Evolutionary conservation across 2,113 vertebrate genomes (phyloP), one percentile per base, ranked within the genome.

Genomic region (Platanista minor): DNA sequence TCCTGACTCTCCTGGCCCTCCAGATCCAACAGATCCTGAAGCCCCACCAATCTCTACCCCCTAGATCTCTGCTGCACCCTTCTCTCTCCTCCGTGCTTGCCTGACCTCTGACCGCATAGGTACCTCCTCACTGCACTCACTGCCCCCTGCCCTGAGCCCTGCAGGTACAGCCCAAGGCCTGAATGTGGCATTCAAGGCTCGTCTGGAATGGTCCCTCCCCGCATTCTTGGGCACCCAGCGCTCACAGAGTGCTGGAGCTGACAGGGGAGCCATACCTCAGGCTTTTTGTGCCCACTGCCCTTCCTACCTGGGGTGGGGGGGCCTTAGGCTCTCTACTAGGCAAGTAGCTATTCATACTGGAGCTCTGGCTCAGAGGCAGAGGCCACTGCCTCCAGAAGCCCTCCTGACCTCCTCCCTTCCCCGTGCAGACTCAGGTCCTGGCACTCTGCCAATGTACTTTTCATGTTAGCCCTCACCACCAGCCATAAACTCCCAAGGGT

Each of bases 121-220:
- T 0, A n/a, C n/a, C 61, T 61, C 46, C 78, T 33, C 10, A 8
- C 8, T 1, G 36, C 6, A 31, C 57, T 39, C 1, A 0, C 29
- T 4, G 31, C 6, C 23, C 43, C 18, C 36, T 18, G 69, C 49
- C 20, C 54, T 43, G 74, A 57, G 59, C 31, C 39, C 59, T 12
- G 71, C 9, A 74, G 75, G 27, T 7, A 90, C 2, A 66, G 81
- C 49, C 80, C 43, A 3, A 59, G 52, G 61, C 67, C 49, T 77
- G 66, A 20, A 39, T 0, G 2, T 0, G 36, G 87, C 64, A 57
- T 12, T 39, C 18, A 1, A 64, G 43, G 75, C 66, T 81, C 4
- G 6, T 31, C 6, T 4, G 29, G 52, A 46, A 54, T 0, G 31
- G 59, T 43, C 62, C 49, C 14, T 82, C 75, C 61, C 27, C 0